phyloP scores from a whole-genome alignment of 2,797 vertebrate species.

The Anguilla megastoma region DNA sequence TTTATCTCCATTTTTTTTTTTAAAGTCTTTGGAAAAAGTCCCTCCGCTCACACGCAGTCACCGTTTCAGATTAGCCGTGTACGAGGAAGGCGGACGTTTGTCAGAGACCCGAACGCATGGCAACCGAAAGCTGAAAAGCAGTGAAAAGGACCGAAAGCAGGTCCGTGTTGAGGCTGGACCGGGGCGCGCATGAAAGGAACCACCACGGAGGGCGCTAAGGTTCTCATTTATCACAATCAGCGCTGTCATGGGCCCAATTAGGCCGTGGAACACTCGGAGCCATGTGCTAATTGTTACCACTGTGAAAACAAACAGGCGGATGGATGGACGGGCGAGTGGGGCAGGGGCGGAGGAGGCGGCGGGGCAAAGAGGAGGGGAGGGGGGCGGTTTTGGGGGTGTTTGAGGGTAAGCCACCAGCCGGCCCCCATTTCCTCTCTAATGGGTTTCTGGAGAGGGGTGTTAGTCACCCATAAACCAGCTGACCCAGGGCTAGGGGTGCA shows the following conservation, averaged over 20 bases:
- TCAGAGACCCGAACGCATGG: not conserved
- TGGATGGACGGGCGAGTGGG: conserved; percentile 35
- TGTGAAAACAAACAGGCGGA: conserved; percentile 59
- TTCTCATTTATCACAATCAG: conserved; percentile 76
- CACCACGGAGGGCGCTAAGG: conserved; percentile 49
- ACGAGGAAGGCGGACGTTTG: not conserved
- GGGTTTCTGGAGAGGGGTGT: conserved; percentile 63
- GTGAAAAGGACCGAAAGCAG: conserved; percentile 17
- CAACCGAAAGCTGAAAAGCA: not conserved
- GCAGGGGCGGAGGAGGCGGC: conserved; percentile 32
- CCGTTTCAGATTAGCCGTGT: not conserved
- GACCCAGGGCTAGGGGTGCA: conserved; percentile 54
- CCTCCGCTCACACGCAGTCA: not conserved
- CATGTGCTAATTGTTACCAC: conserved; percentile 72
- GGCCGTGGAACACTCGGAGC: conserved; percentile 69
- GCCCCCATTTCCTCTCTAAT: conserved; percentile 75
- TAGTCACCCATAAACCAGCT: conserved; percentile 65
- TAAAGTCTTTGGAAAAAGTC: not conserved
- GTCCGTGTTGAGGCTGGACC: not conserved
- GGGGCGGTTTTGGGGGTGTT: conserved; percentile 33
- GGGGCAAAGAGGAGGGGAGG: conserved; percentile 12
- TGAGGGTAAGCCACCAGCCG: conserved; percentile 44
- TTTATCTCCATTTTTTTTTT: not conserved
- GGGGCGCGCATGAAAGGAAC: conserved; percentile 63
- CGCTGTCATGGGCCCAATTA: conserved; percentile 68